These are phyloP conservation scores for Drosophila micromelanica DNA, from an alignment of 1,140 invertebrate species.

Conservation along the genomic window DNA sequence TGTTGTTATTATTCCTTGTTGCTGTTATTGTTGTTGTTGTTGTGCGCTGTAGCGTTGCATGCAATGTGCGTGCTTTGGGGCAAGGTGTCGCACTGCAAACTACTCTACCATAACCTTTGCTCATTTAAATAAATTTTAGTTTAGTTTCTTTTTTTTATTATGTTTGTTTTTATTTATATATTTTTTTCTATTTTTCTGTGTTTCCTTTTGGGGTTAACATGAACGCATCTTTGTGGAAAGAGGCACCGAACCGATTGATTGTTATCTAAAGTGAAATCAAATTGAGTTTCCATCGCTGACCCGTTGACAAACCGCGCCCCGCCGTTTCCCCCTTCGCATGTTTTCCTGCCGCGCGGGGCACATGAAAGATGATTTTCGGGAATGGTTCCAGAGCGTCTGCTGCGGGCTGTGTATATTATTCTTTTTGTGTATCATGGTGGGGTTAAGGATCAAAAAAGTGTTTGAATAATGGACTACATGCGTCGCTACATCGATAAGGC, in stretches of 20 bases:
- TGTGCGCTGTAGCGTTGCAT: slow-evolving; percentile 75
- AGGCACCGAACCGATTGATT: slow-evolving; percentile 66
- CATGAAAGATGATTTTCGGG: slow-evolving; percentile 63
- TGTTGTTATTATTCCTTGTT: slow-evolving; percentile 37
- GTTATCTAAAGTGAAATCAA: slow-evolving; percentile 78
- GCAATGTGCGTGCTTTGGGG: slow-evolving; percentile 69
- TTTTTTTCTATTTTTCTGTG: not conserved
- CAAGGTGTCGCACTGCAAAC: slow-evolving; percentile 77
- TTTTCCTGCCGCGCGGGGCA: slow-evolving; percentile 37
- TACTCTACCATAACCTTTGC: slow-evolving; percentile 73
- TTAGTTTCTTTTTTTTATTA: slow-evolving; percentile 35
- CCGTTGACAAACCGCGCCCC: slow-evolving; percentile 42
- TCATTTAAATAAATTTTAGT: slow-evolving; percentile 77
- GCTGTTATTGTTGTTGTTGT: slow-evolving; percentile 35
- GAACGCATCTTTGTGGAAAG: slow-evolving; percentile 21
- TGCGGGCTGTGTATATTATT: slow-evolving; percentile 39
- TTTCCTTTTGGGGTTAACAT: slow-evolving; percentile 36
- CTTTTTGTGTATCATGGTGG: slow-evolving; percentile 7
- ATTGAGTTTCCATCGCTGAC: slow-evolving; percentile 66
- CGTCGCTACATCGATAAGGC: slow-evolving; percentile 59
- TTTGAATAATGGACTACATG: slow-evolving; percentile 72
- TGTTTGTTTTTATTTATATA: slow-evolving; percentile 16
- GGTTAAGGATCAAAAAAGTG: slow-evolving; percentile 69
- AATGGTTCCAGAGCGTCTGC: slow-evolving; percentile 47
- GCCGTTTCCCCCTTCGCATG: slow-evolving; percentile 4